phyloP scores from a whole-genome alignment of 1,140 invertebrate genomes.

The Drosophila funebris region DNA sequence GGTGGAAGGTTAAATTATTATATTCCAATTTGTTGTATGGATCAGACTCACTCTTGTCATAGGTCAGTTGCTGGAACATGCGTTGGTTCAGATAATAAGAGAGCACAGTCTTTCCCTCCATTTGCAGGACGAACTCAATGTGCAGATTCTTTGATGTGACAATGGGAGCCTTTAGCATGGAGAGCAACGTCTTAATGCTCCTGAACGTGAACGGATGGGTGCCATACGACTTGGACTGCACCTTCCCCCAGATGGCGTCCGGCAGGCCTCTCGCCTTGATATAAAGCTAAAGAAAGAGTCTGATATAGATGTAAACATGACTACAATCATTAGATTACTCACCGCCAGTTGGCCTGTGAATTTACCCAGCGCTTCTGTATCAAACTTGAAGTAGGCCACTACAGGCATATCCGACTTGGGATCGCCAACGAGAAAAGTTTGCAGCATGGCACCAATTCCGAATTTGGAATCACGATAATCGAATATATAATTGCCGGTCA shows the following conservation, averaged over 20 bases:
- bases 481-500: constrained; percentile 87
- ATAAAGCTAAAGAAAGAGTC: constrained; percentile 84
- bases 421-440: constrained; percentile 86
- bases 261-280: constrained; percentile 85
- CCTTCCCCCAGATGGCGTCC: constrained; percentile 73
- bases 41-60: constrained; percentile 75
- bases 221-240: constrained; percentile 76
- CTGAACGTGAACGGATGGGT: constrained; percentile 83
- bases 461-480: constrained; percentile 87
- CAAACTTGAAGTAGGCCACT: constrained; percentile 85
- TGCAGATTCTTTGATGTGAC: constrained; percentile 84
- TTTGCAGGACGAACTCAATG: constrained; percentile 85
- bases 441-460: constrained; percentile 86
- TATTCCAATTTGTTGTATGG: not conserved
- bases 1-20: not conserved
- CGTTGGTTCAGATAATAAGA: constrained; percentile 86
- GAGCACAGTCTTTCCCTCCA: constrained; percentile 86
- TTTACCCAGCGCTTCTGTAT: constrained; percentile 86
- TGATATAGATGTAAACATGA: not conserved
- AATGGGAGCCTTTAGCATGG: constrained; percentile 85
- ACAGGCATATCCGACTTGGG: constrained; percentile 86
- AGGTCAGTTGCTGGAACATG: constrained; percentile 84
- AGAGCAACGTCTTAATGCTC: constrained; percentile 84
- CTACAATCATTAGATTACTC: constrained; percentile 37
- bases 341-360: constrained; percentile 86